phyloP scores from a whole-genome alignment of 64 coral and sea anemone species.

The Acropora tenuis region DNA sequence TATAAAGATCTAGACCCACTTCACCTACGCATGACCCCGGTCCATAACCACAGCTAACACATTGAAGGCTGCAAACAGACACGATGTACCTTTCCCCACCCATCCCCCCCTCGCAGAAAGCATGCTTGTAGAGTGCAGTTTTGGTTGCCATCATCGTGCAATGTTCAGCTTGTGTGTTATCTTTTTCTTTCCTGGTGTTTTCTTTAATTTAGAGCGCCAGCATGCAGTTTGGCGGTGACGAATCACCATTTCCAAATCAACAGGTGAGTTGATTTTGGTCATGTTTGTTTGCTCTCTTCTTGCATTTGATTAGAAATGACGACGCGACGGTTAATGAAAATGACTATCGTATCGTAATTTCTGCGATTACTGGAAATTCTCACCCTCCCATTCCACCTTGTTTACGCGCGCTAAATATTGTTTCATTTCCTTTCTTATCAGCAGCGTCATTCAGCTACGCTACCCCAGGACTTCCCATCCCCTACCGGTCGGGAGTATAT shows the following conservation, averaged over 20 bases:
- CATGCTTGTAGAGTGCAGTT: too few relatives aligned
- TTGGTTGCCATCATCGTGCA: background rate
- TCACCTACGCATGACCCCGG: too few relatives aligned
- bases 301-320: too few relatives aligned
- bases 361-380: background rate
- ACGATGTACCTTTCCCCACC: too few relatives aligned
- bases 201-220: slow-evolving; percentile 61
- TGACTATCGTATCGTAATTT: background rate
- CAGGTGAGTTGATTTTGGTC: background rate
- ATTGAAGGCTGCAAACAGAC: too few relatives aligned
- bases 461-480: slow-evolving; percentile 79
- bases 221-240: slow-evolving; percentile 38
- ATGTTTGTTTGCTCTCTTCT: too few relatives aligned
- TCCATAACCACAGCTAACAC: too few relatives aligned
- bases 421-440: background rate
- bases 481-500: slow-evolving; percentile 96
- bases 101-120: too few relatives aligned
- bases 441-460: slow-evolving; percentile 31
- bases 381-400: background rate
- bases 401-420: background rate
- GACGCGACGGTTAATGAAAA: too few relatives aligned
- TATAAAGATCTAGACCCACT: background rate
- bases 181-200: background rate
- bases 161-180: background rate
- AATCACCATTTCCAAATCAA: slow-evolving; percentile 14